A percentile compares a stretch with the other conserved stretches of the same genome.
Evolutionary conservation across 1,140 invertebrate genomes (phyloP).

Genomic region (Chironomus striatipennis): DNA sequence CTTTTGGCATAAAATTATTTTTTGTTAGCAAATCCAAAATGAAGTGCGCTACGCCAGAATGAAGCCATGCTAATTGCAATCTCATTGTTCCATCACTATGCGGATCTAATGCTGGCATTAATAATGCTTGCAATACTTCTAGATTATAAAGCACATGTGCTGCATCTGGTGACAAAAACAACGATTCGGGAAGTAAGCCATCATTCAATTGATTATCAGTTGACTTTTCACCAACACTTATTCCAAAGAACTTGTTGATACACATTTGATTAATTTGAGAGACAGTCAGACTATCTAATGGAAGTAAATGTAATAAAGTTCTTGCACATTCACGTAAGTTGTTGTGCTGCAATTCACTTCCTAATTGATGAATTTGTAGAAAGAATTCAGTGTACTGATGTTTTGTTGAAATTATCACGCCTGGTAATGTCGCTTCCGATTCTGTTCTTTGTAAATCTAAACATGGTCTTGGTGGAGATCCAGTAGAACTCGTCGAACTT

Average conservation of each 20-base stretch:
- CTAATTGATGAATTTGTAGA: constrained; percentile 82
- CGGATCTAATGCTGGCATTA: constrained; percentile 84
- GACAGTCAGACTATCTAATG: constrained; percentile 71
- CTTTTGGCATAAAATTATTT: constrained; percentile 76
- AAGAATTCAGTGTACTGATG: constrained; percentile 78
- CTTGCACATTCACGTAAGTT: constrained; percentile 78
- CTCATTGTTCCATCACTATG: constrained; percentile 72
- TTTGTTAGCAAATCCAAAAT: constrained; percentile 78
- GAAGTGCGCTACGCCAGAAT: constrained; percentile 61
- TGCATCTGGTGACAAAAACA: constrained; percentile 65
- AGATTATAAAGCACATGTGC: constrained; percentile 67
- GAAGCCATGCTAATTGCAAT: constrained; percentile 76
- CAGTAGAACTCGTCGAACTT: constrained; percentile 42
- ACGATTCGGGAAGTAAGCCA: constrained; percentile 53
- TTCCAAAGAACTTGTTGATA: constrained; percentile 31
- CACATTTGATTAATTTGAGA: constrained; percentile 54
- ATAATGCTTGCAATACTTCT: constrained; percentile 79
- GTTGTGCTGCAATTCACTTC: constrained; percentile 68
- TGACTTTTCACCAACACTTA: constrained; percentile 30
- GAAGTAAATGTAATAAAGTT: constrained; percentile 79
- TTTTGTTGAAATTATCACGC: constrained; percentile 75
- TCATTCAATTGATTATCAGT: constrained; percentile 28
- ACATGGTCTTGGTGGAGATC: constrained; percentile 74
- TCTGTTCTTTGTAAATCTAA: constrained; percentile 56
- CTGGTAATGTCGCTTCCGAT: constrained; percentile 81